Conservation (phyloP, 2,113 vertebrate genomes). For the Glareola pratincola region DNA sequence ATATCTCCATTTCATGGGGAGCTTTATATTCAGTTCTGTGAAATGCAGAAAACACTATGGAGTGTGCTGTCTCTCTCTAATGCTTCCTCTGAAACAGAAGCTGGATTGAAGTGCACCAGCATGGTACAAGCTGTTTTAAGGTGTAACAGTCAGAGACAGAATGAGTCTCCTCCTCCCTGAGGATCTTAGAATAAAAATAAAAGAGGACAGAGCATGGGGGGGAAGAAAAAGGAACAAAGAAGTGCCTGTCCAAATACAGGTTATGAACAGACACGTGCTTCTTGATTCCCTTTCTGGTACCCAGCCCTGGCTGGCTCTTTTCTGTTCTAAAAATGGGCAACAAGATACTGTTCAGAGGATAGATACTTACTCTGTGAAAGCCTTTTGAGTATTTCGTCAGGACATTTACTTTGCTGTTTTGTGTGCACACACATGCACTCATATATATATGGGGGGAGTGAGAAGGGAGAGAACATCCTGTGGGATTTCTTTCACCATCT, state of each 20-base stretch:
- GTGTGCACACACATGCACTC: neutral
- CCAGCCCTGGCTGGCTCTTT: neutral
- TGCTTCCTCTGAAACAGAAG: neutral
- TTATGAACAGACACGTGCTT: neutral
- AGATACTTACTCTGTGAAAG: neutral
- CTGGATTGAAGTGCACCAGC: neutral
- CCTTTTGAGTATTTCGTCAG: neutral
- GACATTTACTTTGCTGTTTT: neutral
- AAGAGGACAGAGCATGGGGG: neutral
- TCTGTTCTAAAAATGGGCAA: neutral
- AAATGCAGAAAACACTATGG: neutral
- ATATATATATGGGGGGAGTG: neutral
- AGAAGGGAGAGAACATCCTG: conserved; percentile 37
- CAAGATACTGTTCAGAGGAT: neutral
- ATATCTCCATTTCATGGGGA: neutral
- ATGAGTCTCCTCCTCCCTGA: conserved; percentile 10
- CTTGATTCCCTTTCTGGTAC: neutral
- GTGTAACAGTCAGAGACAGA: neutral
- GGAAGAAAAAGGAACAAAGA: neutral
- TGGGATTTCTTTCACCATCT: conserved; percentile 60
- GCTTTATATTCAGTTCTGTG: neutral
- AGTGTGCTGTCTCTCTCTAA: neutral
- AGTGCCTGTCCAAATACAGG: neutral
- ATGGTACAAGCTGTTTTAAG: neutral
- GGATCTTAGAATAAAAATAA: neutral